These are phyloP conservation scores for Drosophila tristis DNA, from an alignment of 1,140 invertebrate genomes.

Conservation along the genomic window DNA sequence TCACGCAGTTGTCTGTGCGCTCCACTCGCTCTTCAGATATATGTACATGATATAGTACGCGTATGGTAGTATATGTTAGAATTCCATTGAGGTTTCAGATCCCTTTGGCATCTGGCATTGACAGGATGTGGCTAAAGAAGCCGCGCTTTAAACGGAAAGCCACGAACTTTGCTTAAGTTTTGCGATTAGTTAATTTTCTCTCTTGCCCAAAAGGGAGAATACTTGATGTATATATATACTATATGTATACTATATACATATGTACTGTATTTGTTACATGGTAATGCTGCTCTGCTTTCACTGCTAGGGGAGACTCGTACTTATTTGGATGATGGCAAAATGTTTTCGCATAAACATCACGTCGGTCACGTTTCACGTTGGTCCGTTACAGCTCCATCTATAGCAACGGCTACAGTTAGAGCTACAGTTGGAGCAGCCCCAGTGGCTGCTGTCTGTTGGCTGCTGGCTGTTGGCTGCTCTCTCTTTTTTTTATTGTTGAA, in stretches of 20 bases:
- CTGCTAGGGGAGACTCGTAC: slow-evolving; percentile 12
- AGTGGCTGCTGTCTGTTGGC: background rate
- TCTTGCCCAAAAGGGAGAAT: slow-evolving; percentile 3
- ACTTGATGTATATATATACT: slow-evolving; percentile 39
- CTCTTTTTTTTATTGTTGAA: slow-evolving; percentile 36
- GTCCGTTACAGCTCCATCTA: slow-evolving; percentile 60
- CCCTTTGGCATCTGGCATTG: slow-evolving; percentile 1
- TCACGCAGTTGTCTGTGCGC: slow-evolving; percentile 64
- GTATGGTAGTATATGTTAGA: background rate
- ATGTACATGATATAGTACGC: background rate
- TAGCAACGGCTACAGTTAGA: slow-evolving; percentile 31
- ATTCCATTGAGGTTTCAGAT: background rate
- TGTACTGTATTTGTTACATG: slow-evolving; percentile 15
- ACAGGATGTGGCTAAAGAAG: slow-evolving; percentile 21
- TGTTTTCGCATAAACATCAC: slow-evolving; percentile 75
- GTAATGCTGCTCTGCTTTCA: slow-evolving; percentile 30
- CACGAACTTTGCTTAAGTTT: slow-evolving; percentile 44
- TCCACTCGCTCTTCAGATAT: slow-evolving; percentile 32
- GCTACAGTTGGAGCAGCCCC: slow-evolving; percentile 25
- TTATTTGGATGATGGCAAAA: slow-evolving; percentile 43
- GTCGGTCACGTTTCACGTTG: slow-evolving; percentile 73
- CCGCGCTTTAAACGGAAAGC: slow-evolving; percentile 19
- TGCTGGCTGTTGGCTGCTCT: slow-evolving; percentile 27
- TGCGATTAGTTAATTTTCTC: slow-evolving; percentile 60
- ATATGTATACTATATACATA: too few relatives aligned